Base-by-base conservation (phyloP, 2,113 vertebrate genomes). In the Trachemys scripta region DNA sequence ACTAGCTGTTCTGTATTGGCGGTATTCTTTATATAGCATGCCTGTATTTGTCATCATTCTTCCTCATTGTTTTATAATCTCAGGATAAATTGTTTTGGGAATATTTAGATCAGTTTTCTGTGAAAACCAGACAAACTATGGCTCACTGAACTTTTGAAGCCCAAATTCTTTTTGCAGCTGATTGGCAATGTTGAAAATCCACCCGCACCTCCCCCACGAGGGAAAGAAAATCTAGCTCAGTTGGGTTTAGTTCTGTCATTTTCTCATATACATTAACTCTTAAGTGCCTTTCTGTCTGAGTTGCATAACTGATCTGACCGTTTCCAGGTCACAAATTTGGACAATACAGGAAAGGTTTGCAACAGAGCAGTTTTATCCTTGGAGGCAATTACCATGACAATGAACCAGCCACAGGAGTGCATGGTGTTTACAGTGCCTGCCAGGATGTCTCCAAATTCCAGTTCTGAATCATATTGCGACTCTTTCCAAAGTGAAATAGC, bases 1-100 rank as follows among this genome's bases (percentile, higher is more conserved):
- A 95, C 96, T 97, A 90, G 90, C 93, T 97, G 95, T 90, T 97
- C 69, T 91, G 96, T 97, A 88, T 95, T 96, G 96, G 83, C 96
- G 94, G 89, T 80, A 24, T 50, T 86, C 81, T 96, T 96, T 92
- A 81, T 88, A 82, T 91, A 95, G 88, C 47, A 35, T 89, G 87
- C 56, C 94, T 96, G 89, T 90, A 78, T 97, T 97, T 97, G 80
- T 95, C 95, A 97, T 96, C 87, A 95, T 7, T 10, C 76, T 94
- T 78, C 88, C 88, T 5, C 84, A 96, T 94, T 79, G 65, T 97
- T 94, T 97, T 95, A 78, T 96, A 72, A 88, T 95, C 93, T 92
- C 62, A 62, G 54, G 80, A 69, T 87, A 80, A 95, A 92, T 96
- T 80, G 90, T 89, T 91, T 96, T 85, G 93, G 84, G 80, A 95